Percentiles rank a stretch among this genome's conserved stretches.
Conservation (phyloP, 2,888 invertebrate species). For the Standfussiana lucernea region DNA sequence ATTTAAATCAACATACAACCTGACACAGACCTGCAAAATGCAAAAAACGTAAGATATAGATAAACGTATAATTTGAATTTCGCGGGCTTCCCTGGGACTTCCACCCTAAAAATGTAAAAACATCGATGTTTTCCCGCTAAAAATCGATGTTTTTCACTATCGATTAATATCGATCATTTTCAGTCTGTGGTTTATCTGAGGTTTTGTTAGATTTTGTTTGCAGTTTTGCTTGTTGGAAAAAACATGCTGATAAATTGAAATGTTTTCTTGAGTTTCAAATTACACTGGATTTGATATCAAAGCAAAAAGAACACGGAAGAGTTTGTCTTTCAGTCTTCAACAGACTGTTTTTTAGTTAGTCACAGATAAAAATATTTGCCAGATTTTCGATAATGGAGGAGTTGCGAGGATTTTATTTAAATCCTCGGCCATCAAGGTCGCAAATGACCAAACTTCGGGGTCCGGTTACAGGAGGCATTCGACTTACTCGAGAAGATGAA, state of each 20-base stretch:
- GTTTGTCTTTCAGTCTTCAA: not conserved
- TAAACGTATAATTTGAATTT: no score
- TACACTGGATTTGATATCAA: not conserved
- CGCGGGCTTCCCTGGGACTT: no score
- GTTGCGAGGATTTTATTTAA: slow-evolving; percentile 80
- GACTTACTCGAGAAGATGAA: slow-evolving; percentile 79
- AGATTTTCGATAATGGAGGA: slow-evolving; percentile 79
- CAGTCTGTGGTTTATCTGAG: no score
- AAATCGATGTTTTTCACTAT: no score
- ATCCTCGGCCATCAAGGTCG: slow-evolving; percentile 77
- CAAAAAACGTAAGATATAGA: no score
- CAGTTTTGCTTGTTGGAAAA: not conserved
- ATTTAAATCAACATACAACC: no score
- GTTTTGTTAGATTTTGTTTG: not conserved
- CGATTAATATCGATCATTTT: no score
- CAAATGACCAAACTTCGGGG: slow-evolving; percentile 79
- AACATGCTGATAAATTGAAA: not conserved
- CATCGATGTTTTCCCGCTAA: no score
- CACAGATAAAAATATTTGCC: not conserved
- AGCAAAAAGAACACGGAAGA: not conserved
- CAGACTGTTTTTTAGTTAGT: not conserved
- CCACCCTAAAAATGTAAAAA: no score
- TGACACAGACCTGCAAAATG: no score
- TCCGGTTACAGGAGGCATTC: slow-evolving; percentile 81
- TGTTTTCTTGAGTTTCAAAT: not conserved